Evolutionary conservation across 2,797 vertebrate species (phyloP), one percentile per base, ranked within the genome.

Genomic region (Sebastes variabilis): DNA sequence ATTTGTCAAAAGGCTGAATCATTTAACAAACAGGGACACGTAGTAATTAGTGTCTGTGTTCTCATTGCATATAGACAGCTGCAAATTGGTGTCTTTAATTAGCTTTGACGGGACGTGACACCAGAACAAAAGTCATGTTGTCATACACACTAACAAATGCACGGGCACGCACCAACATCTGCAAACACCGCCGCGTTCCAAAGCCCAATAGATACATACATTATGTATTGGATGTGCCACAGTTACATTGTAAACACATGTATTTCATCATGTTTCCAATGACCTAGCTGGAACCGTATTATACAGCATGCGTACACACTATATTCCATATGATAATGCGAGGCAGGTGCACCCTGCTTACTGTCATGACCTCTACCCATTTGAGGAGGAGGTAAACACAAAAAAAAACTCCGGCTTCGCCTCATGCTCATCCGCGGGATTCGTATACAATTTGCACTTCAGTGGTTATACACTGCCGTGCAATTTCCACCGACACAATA

Each of bases 381-480:
- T 67, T 52, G 4, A 67, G 20, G 25, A 67, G 20, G 9, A 60
- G 62, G 49, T 10, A 25, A 64, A 72, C 52, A 49, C 46, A 54
- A 65, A 66, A 67, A 66, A 72, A 73, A 20, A 2, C 65, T 2
- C 4, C 12, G 25, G 36, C 58, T 36, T 58, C 9, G 52, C 42
- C 22, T 46, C 62, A 71, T 30, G 38, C 49, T 46, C 76, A 62
- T n/a, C 54, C 64, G 12, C 4, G 2, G 13, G 60, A 70, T 80
- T 38, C 75, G 18, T 77, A 24, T 69, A 42, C 64, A 86, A 83
- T 91, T 87, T 89, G 32, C 77, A 87, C 82, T 83, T 86, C 80
- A 81, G 56, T 55, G 36, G 32, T 59, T 52, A 18, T 42, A 64
- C 55, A 22, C 42, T 4, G 54, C 52, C 27, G 4, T 29, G 55